Conservation (phyloP, 2,888 invertebrate genomes). For the Caenorhabditis parvicauda region DNA sequence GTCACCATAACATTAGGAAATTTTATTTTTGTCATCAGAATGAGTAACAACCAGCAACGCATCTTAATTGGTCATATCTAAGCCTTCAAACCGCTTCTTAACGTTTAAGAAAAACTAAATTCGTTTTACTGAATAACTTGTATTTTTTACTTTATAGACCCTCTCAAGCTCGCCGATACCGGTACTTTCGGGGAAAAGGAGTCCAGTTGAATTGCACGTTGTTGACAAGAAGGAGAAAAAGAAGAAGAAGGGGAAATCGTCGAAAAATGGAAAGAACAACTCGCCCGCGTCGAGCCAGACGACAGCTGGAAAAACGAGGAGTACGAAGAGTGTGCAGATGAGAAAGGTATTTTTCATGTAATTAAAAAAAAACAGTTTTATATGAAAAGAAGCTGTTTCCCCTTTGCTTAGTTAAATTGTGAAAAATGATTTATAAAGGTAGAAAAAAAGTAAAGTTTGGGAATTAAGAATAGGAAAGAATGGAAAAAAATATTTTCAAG, state of each 20-base stretch:
- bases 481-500: too few species aligned
- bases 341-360: constrained; percentile 8
- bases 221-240: constrained; percentile 34
- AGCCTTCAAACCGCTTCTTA: too few species aligned
- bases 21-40: too few species aligned
- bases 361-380: neutral
- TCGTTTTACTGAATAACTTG: neutral
- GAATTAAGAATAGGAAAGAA: too few species aligned
- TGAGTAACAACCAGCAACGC: too few species aligned
- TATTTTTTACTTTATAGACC: neutral
- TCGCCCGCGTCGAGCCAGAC: neutral
- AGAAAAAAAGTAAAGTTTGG: too few species aligned
- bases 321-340: constrained; percentile 28
- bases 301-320: constrained; percentile 19
- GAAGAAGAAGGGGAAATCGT: constrained; percentile 23
- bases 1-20: too few species aligned
- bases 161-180: neutral
- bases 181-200: constrained; percentile 13
- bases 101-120: neutral
- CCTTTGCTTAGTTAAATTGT: constrained; percentile 2
- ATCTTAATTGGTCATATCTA: too few species aligned
- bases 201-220: constrained; percentile 21
- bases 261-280: constrained; percentile 5
- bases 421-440: too few species aligned
- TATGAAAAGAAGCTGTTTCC: neutral